Evolutionary conservation across 2,888 invertebrate species (phyloP).

Genomic region (Caenorhabditis uteleia): DNA sequence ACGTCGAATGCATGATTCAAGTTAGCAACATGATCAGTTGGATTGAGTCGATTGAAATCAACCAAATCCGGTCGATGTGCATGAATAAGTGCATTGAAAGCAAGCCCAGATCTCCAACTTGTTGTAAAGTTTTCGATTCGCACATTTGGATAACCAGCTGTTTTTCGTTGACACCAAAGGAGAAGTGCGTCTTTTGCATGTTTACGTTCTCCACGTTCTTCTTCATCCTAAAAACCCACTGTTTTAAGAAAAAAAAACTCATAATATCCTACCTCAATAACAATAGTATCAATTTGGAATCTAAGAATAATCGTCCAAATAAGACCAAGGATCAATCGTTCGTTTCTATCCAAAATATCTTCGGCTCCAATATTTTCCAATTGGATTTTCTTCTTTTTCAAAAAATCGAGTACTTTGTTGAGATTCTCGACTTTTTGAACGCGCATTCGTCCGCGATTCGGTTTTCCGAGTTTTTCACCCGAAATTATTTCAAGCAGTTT

Average conservation of each 20-base stretch:
- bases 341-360: slow-evolving; percentile 98
- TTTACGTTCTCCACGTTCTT: slow-evolving; percentile 94
- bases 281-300: slow-evolving; percentile 98
- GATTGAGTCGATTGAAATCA: slow-evolving; percentile 77
- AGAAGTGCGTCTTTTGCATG: slow-evolving; percentile 97
- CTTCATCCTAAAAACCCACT: slow-evolving; percentile 80
- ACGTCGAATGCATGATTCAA: slow-evolving; percentile 96
- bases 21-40: slow-evolving; percentile 87
- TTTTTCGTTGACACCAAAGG: slow-evolving; percentile 98
- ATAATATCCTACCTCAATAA: slow-evolving; percentile 80
- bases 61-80: slow-evolving; percentile 94
- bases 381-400: slow-evolving; percentile 72
- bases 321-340: slow-evolving; percentile 90
- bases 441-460: slow-evolving; percentile 85
- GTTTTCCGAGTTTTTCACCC: slow-evolving; percentile 93
- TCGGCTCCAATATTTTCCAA: slow-evolving; percentile 98
- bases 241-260: background rate
- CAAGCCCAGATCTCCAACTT: slow-evolving; percentile 94
- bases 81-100: slow-evolving; percentile 97
- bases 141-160: slow-evolving; percentile 81
- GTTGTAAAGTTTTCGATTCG: slow-evolving; percentile 74
- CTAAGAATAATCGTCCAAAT: slow-evolving; percentile 99
- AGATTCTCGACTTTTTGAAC: slow-evolving; percentile 99
- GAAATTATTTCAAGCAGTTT: slow-evolving; percentile 97
- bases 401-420: slow-evolving; percentile 77